These are phyloP conservation scores for Leucania comma DNA, from an alignment of 2,888 invertebrate genomes.

Conservation along the genomic window DNA sequence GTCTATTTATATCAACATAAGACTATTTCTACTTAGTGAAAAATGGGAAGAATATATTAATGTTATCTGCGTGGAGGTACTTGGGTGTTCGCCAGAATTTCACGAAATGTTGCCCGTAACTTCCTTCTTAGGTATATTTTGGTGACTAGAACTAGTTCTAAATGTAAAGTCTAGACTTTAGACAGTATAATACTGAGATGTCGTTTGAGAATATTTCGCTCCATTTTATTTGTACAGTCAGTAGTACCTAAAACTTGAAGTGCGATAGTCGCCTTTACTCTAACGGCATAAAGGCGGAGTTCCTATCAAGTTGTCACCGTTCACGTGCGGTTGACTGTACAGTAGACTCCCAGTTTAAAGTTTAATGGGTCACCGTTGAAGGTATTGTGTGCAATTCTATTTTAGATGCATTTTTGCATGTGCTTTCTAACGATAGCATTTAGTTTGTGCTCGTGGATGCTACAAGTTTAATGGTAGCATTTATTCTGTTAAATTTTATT, in stretches of 20 bases:
- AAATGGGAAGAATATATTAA: conserved; percentile 20
- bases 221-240: conserved; percentile 43
- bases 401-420: conserved; percentile 56
- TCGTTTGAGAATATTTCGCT: conserved; percentile 39
- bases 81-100: conserved; percentile 49
- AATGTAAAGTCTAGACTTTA: no score
- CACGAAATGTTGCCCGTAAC: conserved; percentile 20
- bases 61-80: conserved; percentile 13
- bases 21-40: conserved; percentile 14
- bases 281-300: not conserved
- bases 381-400: conserved; percentile 54
- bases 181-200: conserved; percentile 31
- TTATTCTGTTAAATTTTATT: not conserved
- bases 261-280: conserved; percentile 20
- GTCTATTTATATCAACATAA: conserved; percentile 8
- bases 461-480: conserved; percentile 3
- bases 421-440: conserved; percentile 30
- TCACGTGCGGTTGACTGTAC: conserved; percentile 16
- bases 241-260: not conserved
- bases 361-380: conserved; percentile 75
- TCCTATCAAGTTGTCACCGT: conserved; percentile 13
- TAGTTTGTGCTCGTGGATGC: conserved; percentile 6
- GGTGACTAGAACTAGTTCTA: conserved; percentile 3
- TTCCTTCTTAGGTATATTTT: conserved; percentile 17
- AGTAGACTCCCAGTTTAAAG: conserved; percentile 64